Conservation (phyloP, 2,113 vertebrate genomes). For the Lathamus discolor region DNA sequence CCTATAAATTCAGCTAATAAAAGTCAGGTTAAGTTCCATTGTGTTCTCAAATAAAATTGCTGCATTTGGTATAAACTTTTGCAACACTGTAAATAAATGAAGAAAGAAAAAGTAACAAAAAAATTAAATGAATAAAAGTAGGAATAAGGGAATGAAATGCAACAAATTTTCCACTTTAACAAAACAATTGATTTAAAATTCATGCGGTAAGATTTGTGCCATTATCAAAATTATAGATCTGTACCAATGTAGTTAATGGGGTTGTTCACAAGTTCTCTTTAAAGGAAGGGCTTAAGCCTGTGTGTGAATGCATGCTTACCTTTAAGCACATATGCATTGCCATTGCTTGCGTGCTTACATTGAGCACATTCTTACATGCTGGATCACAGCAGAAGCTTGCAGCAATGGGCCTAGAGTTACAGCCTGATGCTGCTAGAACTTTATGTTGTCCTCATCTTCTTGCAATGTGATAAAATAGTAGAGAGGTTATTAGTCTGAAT, state of each 20-base stretch:
- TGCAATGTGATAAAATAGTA: neutral
- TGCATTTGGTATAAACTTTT: neutral
- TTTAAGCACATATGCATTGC: neutral
- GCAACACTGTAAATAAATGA: neutral
- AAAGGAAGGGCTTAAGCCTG: neutral
- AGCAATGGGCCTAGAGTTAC: neutral
- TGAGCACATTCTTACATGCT: neutral
- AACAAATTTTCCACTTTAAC: neutral
- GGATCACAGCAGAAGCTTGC: neutral
- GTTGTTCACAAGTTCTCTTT: neutral
- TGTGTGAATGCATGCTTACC: neutral
- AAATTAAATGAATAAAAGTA: neutral
- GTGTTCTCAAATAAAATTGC: neutral
- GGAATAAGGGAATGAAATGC: neutral
- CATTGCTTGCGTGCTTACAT: neutral
- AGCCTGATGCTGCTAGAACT: neutral
- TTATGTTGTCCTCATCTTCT: neutral
- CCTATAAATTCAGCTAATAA: neutral
- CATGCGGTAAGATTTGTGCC: neutral
- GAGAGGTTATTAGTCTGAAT: neutral
- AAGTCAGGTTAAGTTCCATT: neutral
- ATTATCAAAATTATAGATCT: neutral
- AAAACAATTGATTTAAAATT: neutral
- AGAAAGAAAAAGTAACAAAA: neutral
- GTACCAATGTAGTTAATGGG: neutral